A percentile compares a stretch with the other conserved stretches of the same genome.
Conservation (phyloP, 2,113 vertebrate species). For the Pomatostomus ruficeps region DNA sequence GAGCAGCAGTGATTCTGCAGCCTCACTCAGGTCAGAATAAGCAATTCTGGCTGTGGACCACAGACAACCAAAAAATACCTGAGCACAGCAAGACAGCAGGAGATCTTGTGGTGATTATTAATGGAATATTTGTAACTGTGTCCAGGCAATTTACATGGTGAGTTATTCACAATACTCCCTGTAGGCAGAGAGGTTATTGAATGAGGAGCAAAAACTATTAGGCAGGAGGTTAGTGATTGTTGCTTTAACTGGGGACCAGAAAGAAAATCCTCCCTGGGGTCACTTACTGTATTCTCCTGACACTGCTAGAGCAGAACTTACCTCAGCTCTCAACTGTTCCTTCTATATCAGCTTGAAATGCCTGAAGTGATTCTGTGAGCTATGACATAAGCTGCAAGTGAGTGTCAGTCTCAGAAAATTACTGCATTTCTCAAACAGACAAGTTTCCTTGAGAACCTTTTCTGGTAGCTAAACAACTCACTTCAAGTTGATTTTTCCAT, state of each 20-base stretch:
- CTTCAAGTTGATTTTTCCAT: neutral
- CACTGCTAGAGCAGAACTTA: neutral
- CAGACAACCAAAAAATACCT: neutral
- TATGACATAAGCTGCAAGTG: neutral
- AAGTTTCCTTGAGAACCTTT: neutral
- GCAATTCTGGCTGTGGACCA: fast-evolving
- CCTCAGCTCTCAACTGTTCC: neutral
- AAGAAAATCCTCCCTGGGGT: neutral
- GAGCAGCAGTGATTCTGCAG: neutral
- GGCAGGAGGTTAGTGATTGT: neutral
- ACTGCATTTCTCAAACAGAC: neutral
- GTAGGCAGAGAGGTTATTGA: neutral
- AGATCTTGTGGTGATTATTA: neutral
- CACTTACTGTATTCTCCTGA: neutral
- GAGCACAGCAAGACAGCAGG: neutral
- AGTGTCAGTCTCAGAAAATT: neutral
- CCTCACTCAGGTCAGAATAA: neutral
- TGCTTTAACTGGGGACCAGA: neutral
- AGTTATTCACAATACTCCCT: neutral
- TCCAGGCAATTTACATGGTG: neutral
- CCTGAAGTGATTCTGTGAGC: neutral
- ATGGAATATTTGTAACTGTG: neutral
- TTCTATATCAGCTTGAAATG: neutral
- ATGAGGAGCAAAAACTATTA: neutral
- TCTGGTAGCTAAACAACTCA: neutral